phyloP scores from a whole-genome alignment of 2,797 vertebrate genomes.

The Neostethus bicornis region DNA sequence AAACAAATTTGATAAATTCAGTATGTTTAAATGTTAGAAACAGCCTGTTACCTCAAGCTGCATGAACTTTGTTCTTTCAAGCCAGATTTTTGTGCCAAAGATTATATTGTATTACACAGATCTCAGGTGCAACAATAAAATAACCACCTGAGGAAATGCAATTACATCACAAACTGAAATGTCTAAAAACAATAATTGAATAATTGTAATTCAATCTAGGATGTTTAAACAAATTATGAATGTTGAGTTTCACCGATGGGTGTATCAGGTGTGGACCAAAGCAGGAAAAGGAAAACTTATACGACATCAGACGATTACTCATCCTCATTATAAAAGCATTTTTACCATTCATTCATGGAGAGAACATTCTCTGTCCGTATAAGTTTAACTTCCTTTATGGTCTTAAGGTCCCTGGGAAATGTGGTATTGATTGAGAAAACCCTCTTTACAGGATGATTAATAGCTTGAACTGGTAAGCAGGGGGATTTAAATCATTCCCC shows the following conservation, averaged over 20 bases:
- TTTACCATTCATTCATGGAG: neutral
- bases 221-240: conserved; percentile 25
- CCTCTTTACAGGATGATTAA: conserved; percentile 65
- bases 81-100: conserved; percentile 13
- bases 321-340: neutral
- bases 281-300: neutral
- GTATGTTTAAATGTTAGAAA: neutral
- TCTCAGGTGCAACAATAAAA: conserved; percentile 44
- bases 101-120: conserved; percentile 39
- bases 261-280: conserved; percentile 1
- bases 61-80: conserved; percentile 22
- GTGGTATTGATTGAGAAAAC: conserved; percentile 62
- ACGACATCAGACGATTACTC: neutral
- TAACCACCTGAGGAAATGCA: conserved; percentile 47
- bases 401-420: conserved; percentile 7
- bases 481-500: conserved; percentile 56
- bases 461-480: conserved; percentile 32
- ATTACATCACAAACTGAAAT: conserved; percentile 28
- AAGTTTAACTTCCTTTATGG: conserved; percentile 1
- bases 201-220: conserved; percentile 14
- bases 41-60: conserved; percentile 12
- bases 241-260: neutral
- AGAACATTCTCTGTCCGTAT: neutral
- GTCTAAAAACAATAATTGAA: conserved; percentile 34
- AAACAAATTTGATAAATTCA: neutral